Base-by-base conservation (phyloP, 2,797 vertebrate species). In the Eospalax fontanierii region DNA sequence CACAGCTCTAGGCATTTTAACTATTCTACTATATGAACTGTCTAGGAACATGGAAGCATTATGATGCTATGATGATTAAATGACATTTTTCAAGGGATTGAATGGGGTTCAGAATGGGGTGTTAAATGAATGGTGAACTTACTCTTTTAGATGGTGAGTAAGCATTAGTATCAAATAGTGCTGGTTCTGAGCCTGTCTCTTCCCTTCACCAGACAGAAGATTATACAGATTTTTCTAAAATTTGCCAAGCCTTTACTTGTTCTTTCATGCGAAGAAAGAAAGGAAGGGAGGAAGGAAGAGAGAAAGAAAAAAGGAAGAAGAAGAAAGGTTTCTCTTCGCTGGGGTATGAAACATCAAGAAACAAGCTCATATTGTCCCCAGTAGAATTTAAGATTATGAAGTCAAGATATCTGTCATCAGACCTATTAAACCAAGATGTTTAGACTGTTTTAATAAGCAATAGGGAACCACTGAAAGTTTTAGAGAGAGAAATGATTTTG, bases 21-120 rank as follows among this genome's bases (percentile, higher is more conserved):
- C 30, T 82, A 68, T 84, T 94, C 50, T 94, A 54, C 92, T 76
- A 40, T 19, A 38, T 85, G 70, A 80, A 89, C 89, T 89, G 87
- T 70, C 54, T 10, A 73, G 65, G 66, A 54, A 74, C 79, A 87
- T 63, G 54, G 6, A 35, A 85, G 65, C 33, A 11, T 54, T 28
- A 38, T 28, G 16, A 35, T 16, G 33, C 43, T 70, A 3, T 11
- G 14, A 6, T 70, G 65, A 50, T 35, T 54, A 70, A 26, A 28
- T 4, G 66, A 16, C 33, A 68, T 15, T 19, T 46, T n/a, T 35
- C 9, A 38, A 28, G 82, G n/a, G n/a, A n/a, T n/a, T n/a, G n/a
- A n/a, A n/a, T 18, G 22, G 30, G 11, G n/a, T 15, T 24, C 40
- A 68, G 33, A 38, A 57, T n/a, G 26, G 24, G 10, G 16, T 15